Percentiles rank a stretch among this genome's conserved stretches.
Evolutionary conservation across 2,113 vertebrate genomes (phyloP).

Genomic region (Bos javanicus): DNA sequence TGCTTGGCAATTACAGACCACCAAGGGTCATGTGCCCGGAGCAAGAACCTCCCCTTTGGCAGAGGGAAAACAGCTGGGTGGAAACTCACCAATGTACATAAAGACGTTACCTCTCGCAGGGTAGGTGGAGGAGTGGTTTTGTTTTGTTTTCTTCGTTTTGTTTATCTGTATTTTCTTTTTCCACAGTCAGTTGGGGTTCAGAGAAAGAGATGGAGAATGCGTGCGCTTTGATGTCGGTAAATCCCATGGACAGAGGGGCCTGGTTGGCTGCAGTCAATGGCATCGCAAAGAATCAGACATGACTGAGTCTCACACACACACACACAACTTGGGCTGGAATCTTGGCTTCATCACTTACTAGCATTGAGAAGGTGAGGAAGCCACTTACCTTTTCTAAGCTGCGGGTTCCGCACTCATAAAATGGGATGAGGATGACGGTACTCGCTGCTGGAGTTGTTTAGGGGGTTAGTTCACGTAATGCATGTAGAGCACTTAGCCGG

Average conservation of each 20-base stretch:
- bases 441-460: fast-evolving
- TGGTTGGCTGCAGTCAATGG: background rate
- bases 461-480: fast-evolving
- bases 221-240: background rate
- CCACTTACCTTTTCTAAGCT: background rate
- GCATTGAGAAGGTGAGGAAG: background rate
- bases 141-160: background rate
- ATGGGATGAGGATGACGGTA: fast-evolving
- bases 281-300: background rate
- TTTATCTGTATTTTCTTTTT: background rate
- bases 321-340: background rate
- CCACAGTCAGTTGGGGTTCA: background rate
- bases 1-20: constrained; percentile 72
- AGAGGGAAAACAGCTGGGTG: background rate
- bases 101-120: background rate
- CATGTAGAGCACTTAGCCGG: background rate
- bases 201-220: background rate
- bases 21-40: constrained; percentile 53
- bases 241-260: background rate
- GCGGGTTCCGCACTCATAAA: background rate
- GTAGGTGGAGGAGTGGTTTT: background rate
- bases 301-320: background rate
- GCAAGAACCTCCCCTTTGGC: background rate
- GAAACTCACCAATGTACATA: background rate
- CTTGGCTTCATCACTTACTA: background rate